Evolutionary conservation across 2,797 vertebrate genomes (phyloP), one percentile per base, ranked within the genome.

Genomic region (Microctenopoma steveboyesi): DNA sequence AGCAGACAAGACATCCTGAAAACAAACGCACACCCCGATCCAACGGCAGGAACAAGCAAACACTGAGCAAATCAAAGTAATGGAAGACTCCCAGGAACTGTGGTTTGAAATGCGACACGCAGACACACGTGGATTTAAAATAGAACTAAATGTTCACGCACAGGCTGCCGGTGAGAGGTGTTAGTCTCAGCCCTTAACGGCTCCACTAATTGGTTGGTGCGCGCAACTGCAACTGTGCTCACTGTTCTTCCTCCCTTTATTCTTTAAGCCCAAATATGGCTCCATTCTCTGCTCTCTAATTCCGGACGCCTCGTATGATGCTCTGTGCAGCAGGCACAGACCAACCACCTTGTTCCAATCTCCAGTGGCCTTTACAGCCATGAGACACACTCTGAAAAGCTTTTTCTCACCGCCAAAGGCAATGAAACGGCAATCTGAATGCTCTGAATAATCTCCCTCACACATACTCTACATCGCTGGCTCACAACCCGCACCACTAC

Each of bases 21-120:
- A 70, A 62, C 45, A 67, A 62, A 76, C 59, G 72, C 16, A 37
- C 15, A 42, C n/a, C 22, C 55, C 45, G 47, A 66, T 18, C 35
- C 22, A 6, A 39, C n/a, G 48, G 35, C 18, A 54, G 28, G 35
- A 43, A 30, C 8, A 16, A 52, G 62, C 50, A 54, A 74, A 84
- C 57, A 65, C 63, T 78, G 2, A 54, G 62, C 50, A 54, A 74
- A 84, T 54, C 63, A 63, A 76, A 11, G 57, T 16, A 57, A 62
- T 7, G 40, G 2, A 5, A 65, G 39, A 66, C 28, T 45, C 43
- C 16, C n/a, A 49, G 52, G 18, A 42, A 60, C 22, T 10, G 4
- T 33, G 16, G 37, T 47, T n/a, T 15, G 4, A 35, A 57, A 39
- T 6, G 4, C 11, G 33, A 43, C 52, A 43, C 30, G 39, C 61